Base-by-base conservation (phyloP, 2,888 invertebrate species). In the Frankliniella intonsa region DNA sequence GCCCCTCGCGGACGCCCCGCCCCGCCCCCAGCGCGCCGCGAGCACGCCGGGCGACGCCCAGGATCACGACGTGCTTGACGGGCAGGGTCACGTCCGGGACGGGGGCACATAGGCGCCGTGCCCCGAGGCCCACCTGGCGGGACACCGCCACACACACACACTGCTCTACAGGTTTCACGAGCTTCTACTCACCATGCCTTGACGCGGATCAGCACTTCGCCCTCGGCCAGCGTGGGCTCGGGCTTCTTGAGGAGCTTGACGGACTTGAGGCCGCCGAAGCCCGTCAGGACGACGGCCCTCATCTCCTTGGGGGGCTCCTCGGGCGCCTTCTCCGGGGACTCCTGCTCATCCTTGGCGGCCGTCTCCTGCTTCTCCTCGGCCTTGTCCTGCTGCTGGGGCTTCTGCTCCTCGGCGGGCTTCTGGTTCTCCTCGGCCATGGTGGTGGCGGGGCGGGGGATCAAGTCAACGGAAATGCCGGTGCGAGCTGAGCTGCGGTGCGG, bases 191-290 rank as follows among this genome's bases (percentile, higher is more conserved):
- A 96, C 96, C 95, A 95, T 86, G 95, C 94, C 88, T 94, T 94
- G 82, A 95, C 95, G 85, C 94, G 91, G 86, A 96, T 94, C 83
- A 95, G 90, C 84, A 96, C 93, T 88, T 96, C 93, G 85, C 93
- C 93, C 87, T 93, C 93, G 85, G 89, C 90, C 82, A 91, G 87
- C 85, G 92, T 89, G 76, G 94, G 94, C 87, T 95, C 94, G 50
- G 94, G 93, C 87, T 94, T 94, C 88, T 93, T 94, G 86, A 93
- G 90, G 85, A 94, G 93, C 89, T 95, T 95, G 85, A 96, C 93
- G 87, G 94, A 93, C 88, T 95, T 95, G 84, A 95, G 90, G 80
- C 95, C 95, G 76, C 96, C 96, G 89, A 95, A 96, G 86, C 94
- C 94, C 85, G 93, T 94, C 85, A 96, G 91, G 84, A 95, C 93